These are phyloP conservation scores for Teleiodes luculella DNA, from an alignment of 2,888 invertebrate species.

Conservation along the genomic window DNA sequence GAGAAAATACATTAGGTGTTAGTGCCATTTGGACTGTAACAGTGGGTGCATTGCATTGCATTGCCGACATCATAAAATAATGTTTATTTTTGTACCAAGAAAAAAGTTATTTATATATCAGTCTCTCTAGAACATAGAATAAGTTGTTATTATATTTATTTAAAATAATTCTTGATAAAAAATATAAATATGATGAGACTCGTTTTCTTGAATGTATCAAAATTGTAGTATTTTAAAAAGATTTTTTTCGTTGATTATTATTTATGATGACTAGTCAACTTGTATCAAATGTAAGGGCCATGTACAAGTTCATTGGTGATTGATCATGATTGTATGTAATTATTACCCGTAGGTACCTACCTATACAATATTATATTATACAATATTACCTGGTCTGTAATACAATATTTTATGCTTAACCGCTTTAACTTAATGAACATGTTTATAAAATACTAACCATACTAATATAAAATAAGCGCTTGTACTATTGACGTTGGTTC, in stretches of 20 bases:
- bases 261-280: conserved; percentile 40
- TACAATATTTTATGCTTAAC: too few relatives aligned
- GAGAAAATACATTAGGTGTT: conserved; percentile 21
- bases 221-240: conserved; percentile 24
- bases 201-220: too few relatives aligned
- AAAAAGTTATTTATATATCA: conserved; percentile 19
- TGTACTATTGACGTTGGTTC: conserved; percentile 40
- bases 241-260: conserved; percentile 28
- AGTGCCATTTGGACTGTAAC: conserved; percentile 16
- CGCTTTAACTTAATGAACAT: background rate
- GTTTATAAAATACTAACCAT: background rate
- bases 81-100: conserved; percentile 18
- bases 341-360: too few relatives aligned
- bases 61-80: conserved; percentile 12
- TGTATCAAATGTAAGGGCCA: conserved; percentile 28
- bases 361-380: too few relatives aligned
- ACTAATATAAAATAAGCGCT: conserved; percentile 23
- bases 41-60: background rate
- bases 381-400: too few relatives aligned
- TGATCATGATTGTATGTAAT: too few relatives aligned
- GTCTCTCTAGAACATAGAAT: conserved; percentile 30
- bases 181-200: too few relatives aligned
- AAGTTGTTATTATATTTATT: conserved; percentile 16
- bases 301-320: too few relatives aligned
- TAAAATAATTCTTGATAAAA: background rate